phyloP scores from a whole-genome alignment of 2,797 vertebrate genomes.

The Erithacus rubecula region DNA sequence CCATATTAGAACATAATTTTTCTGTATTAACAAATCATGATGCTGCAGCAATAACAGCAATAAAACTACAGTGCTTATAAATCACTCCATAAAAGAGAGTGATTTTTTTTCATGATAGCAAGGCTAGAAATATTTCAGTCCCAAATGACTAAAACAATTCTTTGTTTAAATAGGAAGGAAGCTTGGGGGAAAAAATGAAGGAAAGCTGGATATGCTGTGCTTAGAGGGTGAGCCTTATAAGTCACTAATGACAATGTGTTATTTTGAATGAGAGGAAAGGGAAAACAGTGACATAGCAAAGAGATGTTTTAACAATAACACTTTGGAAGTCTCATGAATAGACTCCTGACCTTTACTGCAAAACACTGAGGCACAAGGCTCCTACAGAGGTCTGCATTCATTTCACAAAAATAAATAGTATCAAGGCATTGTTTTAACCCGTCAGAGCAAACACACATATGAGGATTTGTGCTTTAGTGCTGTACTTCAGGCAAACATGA shows the following conservation, averaged over 20 bases:
- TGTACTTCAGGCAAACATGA: background rate
- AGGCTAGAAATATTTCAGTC: conserved; percentile 8
- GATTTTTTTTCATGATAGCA: background rate
- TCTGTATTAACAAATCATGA: background rate
- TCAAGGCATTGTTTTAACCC: conserved; percentile 32
- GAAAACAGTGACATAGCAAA: conserved; percentile 69
- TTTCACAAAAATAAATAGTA: conserved; percentile 26
- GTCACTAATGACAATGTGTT: conserved; percentile 53
- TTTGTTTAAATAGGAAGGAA: conserved; percentile 70
- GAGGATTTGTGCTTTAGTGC: background rate
- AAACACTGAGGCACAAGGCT: conserved; percentile 47
- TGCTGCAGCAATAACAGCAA: background rate
- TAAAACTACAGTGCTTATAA: background rate
- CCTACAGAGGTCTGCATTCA: conserved; percentile 4
- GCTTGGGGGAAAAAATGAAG: conserved; percentile 38
- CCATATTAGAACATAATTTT: background rate
- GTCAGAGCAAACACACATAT: background rate
- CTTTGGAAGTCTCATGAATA: conserved; percentile 54
- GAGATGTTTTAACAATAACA: conserved; percentile 68
- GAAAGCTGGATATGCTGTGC: conserved; percentile 4
- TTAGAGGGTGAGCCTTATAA: background rate
- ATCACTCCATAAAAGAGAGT: background rate
- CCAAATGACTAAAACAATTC: conserved; percentile 10
- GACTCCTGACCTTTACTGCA: conserved; percentile 55
- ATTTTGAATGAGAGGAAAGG: conserved; percentile 72